Evolutionary conservation across 23 tunicate genomes (phyloP).

Genomic region (Pegea sp.): DNA sequence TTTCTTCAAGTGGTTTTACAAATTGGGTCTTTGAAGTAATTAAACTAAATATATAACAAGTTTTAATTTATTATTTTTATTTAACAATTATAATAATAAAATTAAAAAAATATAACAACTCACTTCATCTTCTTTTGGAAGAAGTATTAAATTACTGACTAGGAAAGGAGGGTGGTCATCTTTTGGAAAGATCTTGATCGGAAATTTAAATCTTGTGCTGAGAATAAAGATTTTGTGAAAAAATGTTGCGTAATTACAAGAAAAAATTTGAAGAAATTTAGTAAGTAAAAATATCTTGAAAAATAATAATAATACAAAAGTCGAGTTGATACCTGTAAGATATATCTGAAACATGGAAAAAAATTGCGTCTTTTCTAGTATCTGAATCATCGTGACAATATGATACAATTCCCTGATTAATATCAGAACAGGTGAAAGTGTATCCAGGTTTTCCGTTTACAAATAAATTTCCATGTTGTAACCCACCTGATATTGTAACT

Average conservation of each 20-base stretch:
- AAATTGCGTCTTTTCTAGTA: conserved; percentile 37
- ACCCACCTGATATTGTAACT: conserved; percentile 62
- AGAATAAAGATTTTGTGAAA: not conserved
- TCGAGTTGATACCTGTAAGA: conserved; percentile 82
- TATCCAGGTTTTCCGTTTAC: conserved; percentile 41
- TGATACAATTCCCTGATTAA: conserved; percentile 17
- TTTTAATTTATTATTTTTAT: no score
- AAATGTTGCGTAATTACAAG: not conserved
- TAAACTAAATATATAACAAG: no score
- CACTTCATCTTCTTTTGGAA: conserved; percentile 73
- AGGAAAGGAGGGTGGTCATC: conserved; percentile 83
- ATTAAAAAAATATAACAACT: no score
- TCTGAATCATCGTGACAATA: conserved; percentile 81
- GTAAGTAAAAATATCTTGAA: no score
- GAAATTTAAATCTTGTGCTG: conserved; percentile 70
- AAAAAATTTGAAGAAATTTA: not conserved
- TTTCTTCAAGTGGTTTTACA: no score
- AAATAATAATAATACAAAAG: no score
- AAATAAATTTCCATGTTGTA: conserved; percentile 46
- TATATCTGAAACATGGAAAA: conserved; percentile 44
- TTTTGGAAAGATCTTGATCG: conserved; percentile 59
- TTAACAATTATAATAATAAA: no score
- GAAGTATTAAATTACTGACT: conserved; percentile 46
- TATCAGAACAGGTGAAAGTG: conserved; percentile 47
- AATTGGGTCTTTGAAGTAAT: no score